Evolutionary conservation across 1,140 invertebrate species (phyloP), one percentile per base, ranked within the genome.

Genomic region (Gonioctena quinquepunctata): DNA sequence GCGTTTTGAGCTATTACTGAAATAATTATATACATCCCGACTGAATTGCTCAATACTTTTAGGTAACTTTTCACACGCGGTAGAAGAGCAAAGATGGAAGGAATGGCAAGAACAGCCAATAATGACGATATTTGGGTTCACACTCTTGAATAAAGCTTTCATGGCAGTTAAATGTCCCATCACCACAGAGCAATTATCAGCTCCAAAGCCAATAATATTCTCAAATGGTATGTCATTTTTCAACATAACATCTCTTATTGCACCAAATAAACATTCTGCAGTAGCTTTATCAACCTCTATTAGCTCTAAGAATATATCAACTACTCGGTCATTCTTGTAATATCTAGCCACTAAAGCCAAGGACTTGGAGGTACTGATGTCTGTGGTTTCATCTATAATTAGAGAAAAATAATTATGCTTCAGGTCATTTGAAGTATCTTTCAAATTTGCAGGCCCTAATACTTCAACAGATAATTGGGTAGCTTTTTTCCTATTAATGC

Each of bases 21-120:
- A 70, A 64, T 78, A 76, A 68, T 77, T 80, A 59, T 76, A 77
- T 61, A 80, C 70, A 54, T 79, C 73, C 26, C 74, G 65, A 61
- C 69, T 56, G 65, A 74, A 68, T 16, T 69, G 33, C 23, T 64
- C 68, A 11, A 75, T 64, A 66, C 65, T 25, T 57, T 50, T 50
- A 3, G 66, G 70, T 16, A 68, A 59, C 52, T 68, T 64, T 23
- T 56, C 16, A 60, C 61, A 68, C n/a, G 70, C 66, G 22, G 62
- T 25, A 23, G 70, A 72, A 19, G 70, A 65, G 33, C 70, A 72
- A 52, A 72, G 18, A 26, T 68, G 25, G 11, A 72, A 65, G n/a
- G 67, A 68, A 33, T 68, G 67, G 23, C 50, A 65, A 67, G 54
- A 19, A 54, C 68, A 69, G 13, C 60, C 60, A 13, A 63, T 54